phyloP scores from a whole-genome alignment of 2,113 vertebrate genomes.

The Mus pahari region DNA sequence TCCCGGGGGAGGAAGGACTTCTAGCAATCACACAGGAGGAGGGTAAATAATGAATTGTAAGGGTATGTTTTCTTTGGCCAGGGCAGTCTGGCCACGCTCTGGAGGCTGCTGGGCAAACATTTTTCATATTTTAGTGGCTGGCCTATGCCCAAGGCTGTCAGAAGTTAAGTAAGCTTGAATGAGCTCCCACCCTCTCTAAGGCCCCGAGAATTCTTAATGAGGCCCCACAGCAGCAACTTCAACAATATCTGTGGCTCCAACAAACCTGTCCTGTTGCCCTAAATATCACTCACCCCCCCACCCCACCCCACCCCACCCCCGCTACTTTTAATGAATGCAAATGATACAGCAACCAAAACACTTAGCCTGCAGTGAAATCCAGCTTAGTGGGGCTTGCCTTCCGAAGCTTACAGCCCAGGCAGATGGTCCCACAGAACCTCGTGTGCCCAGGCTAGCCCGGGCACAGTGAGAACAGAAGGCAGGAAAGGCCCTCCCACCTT shows the following conservation, averaged over 20 bases:
- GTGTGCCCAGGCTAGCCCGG: constrained; percentile 55
- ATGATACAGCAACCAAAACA: constrained; percentile 80
- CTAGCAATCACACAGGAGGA: neutral
- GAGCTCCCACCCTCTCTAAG: constrained; percentile 52
- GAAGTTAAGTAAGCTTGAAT: constrained; percentile 83
- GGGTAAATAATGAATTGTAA: constrained; percentile 69
- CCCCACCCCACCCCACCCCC: neutral
- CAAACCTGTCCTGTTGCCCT: constrained; percentile 56
- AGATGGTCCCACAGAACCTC: neutral
- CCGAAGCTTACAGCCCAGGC: constrained; percentile 35
- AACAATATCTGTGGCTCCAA: constrained; percentile 15
- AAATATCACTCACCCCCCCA: constrained; percentile 66
- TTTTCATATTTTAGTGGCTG: constrained; percentile 83
- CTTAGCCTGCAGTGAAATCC: constrained; percentile 75
- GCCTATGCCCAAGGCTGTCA: constrained; percentile 79
- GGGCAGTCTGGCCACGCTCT: constrained; percentile 61
- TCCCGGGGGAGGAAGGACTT: constrained; percentile 70
- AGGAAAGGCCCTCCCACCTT: constrained; percentile 3
- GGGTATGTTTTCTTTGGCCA: constrained; percentile 71
- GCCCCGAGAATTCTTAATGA: constrained; percentile 78
- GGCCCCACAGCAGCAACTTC: constrained; percentile 43
- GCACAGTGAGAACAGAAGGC: neutral
- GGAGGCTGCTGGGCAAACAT: constrained; percentile 77
- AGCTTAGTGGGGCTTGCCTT: constrained; percentile 58
- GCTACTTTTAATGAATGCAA: constrained; percentile 78